phyloP scores from a whole-genome alignment of 2,888 invertebrate genomes.

The Celastrina argiolus region DNA sequence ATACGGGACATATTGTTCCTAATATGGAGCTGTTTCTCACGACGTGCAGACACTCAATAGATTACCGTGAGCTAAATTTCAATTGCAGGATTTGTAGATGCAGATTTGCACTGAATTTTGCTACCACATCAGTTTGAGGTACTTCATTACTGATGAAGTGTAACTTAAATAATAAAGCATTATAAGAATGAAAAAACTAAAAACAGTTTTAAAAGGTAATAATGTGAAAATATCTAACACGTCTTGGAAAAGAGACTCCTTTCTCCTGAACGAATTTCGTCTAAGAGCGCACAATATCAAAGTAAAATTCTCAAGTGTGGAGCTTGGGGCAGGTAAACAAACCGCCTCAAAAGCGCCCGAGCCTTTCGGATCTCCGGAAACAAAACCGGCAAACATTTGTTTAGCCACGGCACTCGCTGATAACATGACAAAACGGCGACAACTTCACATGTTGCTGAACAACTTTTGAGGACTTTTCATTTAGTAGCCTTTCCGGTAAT shows the following conservation, averaged over 20 bases:
- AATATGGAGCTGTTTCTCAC: neutral
- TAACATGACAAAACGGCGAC: conserved; percentile 5
- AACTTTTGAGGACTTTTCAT: conserved; percentile 2
- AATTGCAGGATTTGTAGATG: neutral
- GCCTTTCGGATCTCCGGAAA: conserved; percentile 26
- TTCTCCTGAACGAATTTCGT: conserved; percentile 3
- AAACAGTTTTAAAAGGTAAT: neutral
- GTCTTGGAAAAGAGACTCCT: neutral
- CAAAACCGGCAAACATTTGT: conserved; percentile 33
- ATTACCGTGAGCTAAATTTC: neutral
- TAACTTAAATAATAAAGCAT: no score
- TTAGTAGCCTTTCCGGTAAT: neutral
- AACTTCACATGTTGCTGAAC: neutral
- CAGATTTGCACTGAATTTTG: neutral
- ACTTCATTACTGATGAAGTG: no score
- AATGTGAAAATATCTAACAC: neutral
- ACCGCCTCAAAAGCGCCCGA: conserved; percentile 25
- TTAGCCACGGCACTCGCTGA: conserved; percentile 20
- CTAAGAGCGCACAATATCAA: conserved; percentile 8
- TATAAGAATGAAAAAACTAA: no score
- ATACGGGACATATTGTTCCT: neutral
- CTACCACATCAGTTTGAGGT: no score
- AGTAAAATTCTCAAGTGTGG: conserved; percentile 1
- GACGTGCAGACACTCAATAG: neutral
- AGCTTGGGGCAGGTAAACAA: conserved; percentile 22